Conservation (phyloP, 2,888 invertebrate species). For the Protophormia terraenovae region DNA sequence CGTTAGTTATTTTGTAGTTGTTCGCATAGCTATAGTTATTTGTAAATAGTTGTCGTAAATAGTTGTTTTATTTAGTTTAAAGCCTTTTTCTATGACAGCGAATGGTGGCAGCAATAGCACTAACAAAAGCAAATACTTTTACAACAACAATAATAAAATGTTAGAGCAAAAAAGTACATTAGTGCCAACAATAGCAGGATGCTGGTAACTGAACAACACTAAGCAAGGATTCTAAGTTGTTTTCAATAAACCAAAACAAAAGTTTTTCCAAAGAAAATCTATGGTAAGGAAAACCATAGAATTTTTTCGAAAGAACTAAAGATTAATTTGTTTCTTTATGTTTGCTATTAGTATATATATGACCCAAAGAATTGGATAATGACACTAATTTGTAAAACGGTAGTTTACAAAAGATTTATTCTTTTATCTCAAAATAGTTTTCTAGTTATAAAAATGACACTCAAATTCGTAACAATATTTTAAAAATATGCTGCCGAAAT, state of each 20-base stretch:
- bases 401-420: too few relatives aligned
- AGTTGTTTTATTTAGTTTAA: background rate
- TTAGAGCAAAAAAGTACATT: background rate
- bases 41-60: background rate
- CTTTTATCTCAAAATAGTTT: too few relatives aligned
- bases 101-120: background rate
- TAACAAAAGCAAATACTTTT: background rate
- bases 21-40: too few relatives aligned
- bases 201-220: background rate
- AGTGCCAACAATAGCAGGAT: background rate
- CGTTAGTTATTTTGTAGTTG: background rate
- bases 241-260: conserved; percentile 31
- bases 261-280: background rate
- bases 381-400: too few relatives aligned
- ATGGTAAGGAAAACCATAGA: background rate
- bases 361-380: background rate
- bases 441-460: too few relatives aligned
- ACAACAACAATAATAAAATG: background rate
- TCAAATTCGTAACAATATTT: too few relatives aligned
- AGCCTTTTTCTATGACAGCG: background rate
- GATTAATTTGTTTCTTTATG: background rate
- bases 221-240: background rate
- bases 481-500: too few relatives aligned
- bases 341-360: background rate
- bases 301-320: background rate